Evolutionary conservation across 2,113 vertebrate species (phyloP), one percentile per base, ranked within the genome.

Genomic region (Loxodonta africana): DNA sequence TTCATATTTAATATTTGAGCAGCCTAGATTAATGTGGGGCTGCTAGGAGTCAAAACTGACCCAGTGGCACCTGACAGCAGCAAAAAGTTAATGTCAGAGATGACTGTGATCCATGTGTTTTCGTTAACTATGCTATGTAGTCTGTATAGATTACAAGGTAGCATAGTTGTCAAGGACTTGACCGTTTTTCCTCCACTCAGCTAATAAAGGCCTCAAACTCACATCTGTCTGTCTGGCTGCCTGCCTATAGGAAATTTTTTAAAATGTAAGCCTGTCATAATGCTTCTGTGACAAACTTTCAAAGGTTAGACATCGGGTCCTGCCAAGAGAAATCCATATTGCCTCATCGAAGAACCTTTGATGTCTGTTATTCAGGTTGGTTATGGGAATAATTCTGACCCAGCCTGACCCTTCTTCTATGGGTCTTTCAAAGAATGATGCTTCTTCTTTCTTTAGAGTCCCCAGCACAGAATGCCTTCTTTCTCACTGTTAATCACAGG

Each of bases 1-100:
- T 97, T 83, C 69, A 77, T 90, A 83, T 83, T 83, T 89, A 80
- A 80, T 94, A 91, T 87, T 83, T 97, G 78, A 23, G 89, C 60
- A 95, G 12, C 33, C 18, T 84, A 82, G 41, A 57, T 57, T 57
- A 57, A 57, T 57, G 15, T 57, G 15, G 53, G 12, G 53, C 53
- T 17, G 15, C 53, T 57, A 57, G 53, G 15, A 57, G 15, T 57
- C 15, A 12, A 57, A 57, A 17, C 11, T 57, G 53, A 57, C 53
- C 11, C 11, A 2, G 11, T 57, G 53, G 53, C 53, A 57, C 53
- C 15, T 57, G 15, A 57, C 15, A 57, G 15, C 53, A 57, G 69
- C 12, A 73, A 20, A 18, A 62, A 4, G 48, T 80, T 94, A 97
- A 76, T 90, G 53, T 88, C n/a, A 94, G 25, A 83, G 41, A 77